Evolutionary conservation across 2,888 invertebrate genomes (phyloP).

Genomic region (Gastrophysa polygoni): DNA sequence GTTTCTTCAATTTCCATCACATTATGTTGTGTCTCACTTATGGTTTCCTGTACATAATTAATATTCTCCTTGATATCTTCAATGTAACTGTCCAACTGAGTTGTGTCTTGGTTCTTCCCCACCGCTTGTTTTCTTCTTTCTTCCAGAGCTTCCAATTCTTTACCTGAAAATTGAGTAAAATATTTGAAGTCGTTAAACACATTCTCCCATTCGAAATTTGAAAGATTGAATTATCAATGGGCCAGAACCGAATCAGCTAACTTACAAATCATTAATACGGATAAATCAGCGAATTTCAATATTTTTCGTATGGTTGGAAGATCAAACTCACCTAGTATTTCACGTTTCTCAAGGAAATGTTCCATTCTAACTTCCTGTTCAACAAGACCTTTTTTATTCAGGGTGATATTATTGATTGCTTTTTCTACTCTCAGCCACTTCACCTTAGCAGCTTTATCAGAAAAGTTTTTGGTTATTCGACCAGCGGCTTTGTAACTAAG

Average conservation of each 20-base stretch:
- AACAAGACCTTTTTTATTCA: conserved; percentile 80
- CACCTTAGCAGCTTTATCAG: conserved; percentile 75
- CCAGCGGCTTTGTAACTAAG: conserved; percentile 78
- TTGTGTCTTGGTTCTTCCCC: conserved; percentile 57
- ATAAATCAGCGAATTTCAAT: too few species aligned
- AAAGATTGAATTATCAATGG: too few species aligned
- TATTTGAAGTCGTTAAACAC: too few species aligned
- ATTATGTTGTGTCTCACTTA: conserved; percentile 88
- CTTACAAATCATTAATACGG: too few species aligned
- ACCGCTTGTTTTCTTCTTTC: conserved; percentile 62
- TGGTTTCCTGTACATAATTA: conserved; percentile 87
- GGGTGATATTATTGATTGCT: conserved; percentile 77
- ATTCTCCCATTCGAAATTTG: too few species aligned
- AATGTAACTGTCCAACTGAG: conserved; percentile 74
- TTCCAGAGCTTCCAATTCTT: conserved; percentile 65
- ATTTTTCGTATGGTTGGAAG: neutral
- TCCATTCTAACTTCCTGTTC: conserved; percentile 91
- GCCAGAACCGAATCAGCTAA: too few species aligned
- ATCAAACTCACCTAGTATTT: conserved; percentile 64
- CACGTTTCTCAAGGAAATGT: conserved; percentile 77
- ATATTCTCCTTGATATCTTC: conserved; percentile 81
- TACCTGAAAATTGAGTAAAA: too few species aligned
- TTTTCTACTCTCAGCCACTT: conserved; percentile 82
- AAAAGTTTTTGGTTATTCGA: conserved; percentile 55
- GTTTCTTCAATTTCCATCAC: conserved; percentile 92